These are phyloP conservation scores for Dryas iulia DNA, from an alignment of 1,140 invertebrate species.

Conservation along the genomic window DNA sequence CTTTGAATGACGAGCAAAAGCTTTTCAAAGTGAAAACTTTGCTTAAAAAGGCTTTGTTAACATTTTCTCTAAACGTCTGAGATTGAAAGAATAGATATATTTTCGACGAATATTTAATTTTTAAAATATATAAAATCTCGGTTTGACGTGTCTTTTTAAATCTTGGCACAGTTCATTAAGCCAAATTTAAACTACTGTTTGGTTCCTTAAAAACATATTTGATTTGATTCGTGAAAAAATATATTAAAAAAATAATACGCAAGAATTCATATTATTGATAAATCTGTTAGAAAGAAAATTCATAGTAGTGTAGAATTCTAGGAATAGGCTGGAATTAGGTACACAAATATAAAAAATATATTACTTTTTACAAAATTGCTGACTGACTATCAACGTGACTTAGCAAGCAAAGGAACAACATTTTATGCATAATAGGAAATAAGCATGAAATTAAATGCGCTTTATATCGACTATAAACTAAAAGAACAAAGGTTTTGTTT, in stretches of 20 bases:
- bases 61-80: not conserved
- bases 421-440: not conserved
- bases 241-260: too few species aligned
- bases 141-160: not conserved
- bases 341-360: too few species aligned
- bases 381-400: too few species aligned
- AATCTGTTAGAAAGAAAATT: too few species aligned
- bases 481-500: constrained; percentile 6
- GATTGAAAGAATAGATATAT: not conserved
- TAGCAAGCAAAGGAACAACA: not conserved
- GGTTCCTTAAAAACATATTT: not conserved
- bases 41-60: not conserved
- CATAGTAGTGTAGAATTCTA: too few species aligned
- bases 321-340: too few species aligned
- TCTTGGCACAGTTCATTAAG: not conserved
- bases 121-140: not conserved
- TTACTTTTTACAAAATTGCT: not conserved
- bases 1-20: not conserved
- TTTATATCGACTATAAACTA: not conserved
- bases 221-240: too few species aligned
- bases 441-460: not conserved
- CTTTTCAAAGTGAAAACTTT: not conserved
- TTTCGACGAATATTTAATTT: not conserved
- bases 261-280: too few species aligned
- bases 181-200: not conserved